Base-by-base conservation (phyloP, 2,888 invertebrate genomes). In the Diarsia brunnea region DNA sequence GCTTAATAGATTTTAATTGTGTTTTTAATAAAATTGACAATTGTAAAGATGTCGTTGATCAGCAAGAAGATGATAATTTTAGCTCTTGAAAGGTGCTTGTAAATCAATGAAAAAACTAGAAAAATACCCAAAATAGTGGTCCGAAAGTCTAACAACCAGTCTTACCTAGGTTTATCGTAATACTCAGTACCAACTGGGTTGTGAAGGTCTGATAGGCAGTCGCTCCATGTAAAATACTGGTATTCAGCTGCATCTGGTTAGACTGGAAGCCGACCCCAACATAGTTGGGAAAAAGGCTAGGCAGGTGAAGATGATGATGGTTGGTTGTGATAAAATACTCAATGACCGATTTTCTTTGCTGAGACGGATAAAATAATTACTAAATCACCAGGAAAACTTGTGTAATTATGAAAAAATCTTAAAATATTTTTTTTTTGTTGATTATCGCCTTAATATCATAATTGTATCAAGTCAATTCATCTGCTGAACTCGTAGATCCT, bases 1-100 rank as follows among this genome's bases (percentile, higher is more conserved):
- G 82, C 69, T 82, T 72, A 31, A 21, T 67, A 71, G 55, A 21
- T 58, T 16, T 55, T 51, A 31, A 47, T 66, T 19, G n/a, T 61
- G 21, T 68, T 70, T 81, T 67, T n/a, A 21, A 69, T 27, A 0
- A 38, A 58, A 27, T 5, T 47, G 49, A 58, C 19, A 4, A 4
- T 65, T 65, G 2, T 43, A 24, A 51, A 27, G 4, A 49, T 7
- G 14, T 11, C 14, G 45, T 55, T 68, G 43, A 51, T 63, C 24
- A 55, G 73, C 64, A 58, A 64, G 66, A 76, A 47, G 7, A 51
- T 38, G 14, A 1, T 19, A 21, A 24, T 21, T 43, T 14, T 31
- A 14, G 4, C 16, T n/a, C 4, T 14, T 11, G 2, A 53, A 76
- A 51, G 45, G 45, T 75, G 21, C 61, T 47, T 66, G 27, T 65